Evolutionary conservation across 2,888 invertebrate species (phyloP).

Genomic region (Sabellastarte sp.): DNA sequence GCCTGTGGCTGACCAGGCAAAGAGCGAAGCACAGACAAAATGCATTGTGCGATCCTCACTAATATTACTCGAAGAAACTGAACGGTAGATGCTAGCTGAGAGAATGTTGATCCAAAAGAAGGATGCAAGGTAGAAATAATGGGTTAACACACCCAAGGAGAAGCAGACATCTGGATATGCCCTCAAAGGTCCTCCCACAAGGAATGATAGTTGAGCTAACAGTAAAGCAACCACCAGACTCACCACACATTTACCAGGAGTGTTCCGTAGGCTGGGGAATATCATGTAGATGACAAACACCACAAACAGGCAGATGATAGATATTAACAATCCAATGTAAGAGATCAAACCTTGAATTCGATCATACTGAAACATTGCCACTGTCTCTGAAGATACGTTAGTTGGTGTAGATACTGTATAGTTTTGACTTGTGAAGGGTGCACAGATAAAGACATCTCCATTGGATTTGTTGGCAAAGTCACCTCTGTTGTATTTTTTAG

Average conservation of each 20-base stretch:
- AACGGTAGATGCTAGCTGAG: conserved; percentile 66
- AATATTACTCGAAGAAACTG: conserved; percentile 42
- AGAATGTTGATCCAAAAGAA: conserved; percentile 65
- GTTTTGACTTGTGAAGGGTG: neutral
- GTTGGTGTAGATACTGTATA: no score
- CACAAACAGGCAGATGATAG: conserved; percentile 60
- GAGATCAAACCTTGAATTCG: conserved; percentile 58
- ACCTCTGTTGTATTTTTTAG: neutral
- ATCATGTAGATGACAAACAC: conserved; percentile 61
- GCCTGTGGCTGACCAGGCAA: conserved; percentile 58
- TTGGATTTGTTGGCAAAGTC: no score
- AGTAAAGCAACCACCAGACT: conserved; percentile 62
- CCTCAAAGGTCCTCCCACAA: conserved; percentile 47
- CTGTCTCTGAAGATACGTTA: neutral
- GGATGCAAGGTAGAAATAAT: conserved; percentile 63
- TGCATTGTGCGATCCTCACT: conserved; percentile 19
- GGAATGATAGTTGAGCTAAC: conserved; percentile 61
- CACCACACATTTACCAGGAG: conserved; percentile 64
- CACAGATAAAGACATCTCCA: neutral
- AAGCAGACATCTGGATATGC: conserved; percentile 47
- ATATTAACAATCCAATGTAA: conserved; percentile 67
- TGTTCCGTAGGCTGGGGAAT: conserved; percentile 62
- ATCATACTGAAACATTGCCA: conserved; percentile 14
- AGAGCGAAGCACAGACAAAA: conserved; percentile 42
- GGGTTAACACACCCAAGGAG: conserved; percentile 59